Conservation (phyloP, 1,140 invertebrate genomes). For the Micrasema longulum region DNA sequence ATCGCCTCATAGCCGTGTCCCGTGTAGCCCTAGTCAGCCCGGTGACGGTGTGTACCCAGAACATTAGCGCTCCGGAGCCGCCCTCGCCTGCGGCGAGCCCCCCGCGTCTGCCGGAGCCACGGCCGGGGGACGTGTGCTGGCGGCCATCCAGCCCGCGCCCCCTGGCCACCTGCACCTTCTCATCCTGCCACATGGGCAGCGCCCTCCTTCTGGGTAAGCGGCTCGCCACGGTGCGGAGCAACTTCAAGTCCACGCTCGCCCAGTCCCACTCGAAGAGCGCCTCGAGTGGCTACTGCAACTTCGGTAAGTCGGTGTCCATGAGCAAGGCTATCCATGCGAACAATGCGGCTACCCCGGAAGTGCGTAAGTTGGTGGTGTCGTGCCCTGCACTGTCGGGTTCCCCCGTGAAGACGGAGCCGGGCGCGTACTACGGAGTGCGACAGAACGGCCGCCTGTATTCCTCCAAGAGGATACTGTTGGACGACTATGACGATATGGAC, state of each 20-base stretch:
- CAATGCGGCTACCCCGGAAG: conserved; percentile 61
- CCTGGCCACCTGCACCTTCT: conserved; percentile 65
- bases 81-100: conserved; percentile 43
- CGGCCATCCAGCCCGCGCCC: conserved; percentile 62
- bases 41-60: conserved; percentile 7
- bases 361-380: conserved; percentile 64
- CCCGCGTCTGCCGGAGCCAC: conserved; percentile 56
- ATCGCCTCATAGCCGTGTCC: not conserved
- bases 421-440: conserved; percentile 55
- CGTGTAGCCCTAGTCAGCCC: conserved; percentile 2
- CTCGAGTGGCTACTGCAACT: conserved; percentile 58
- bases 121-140: conserved; percentile 63
- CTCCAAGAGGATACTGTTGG: conserved; percentile 38
- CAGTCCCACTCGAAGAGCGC: conserved; percentile 25
- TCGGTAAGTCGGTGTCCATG: conserved; percentile 57
- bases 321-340: conserved; percentile 63
- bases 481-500: conserved; percentile 52
- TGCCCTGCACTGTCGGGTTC: conserved; percentile 56
- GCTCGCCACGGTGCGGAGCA: conserved; percentile 63
- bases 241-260: conserved; percentile 57
- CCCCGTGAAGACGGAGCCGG: conserved; percentile 53
- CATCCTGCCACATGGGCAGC: conserved; percentile 63
- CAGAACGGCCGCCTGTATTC: conserved; percentile 59
- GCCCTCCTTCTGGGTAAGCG: conserved; percentile 62
- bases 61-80: conserved; percentile 28